Evolutionary conservation across 2,888 invertebrate genomes (phyloP), one percentile per base, ranked within the genome.

Genomic region (Griposia aprilina): DNA sequence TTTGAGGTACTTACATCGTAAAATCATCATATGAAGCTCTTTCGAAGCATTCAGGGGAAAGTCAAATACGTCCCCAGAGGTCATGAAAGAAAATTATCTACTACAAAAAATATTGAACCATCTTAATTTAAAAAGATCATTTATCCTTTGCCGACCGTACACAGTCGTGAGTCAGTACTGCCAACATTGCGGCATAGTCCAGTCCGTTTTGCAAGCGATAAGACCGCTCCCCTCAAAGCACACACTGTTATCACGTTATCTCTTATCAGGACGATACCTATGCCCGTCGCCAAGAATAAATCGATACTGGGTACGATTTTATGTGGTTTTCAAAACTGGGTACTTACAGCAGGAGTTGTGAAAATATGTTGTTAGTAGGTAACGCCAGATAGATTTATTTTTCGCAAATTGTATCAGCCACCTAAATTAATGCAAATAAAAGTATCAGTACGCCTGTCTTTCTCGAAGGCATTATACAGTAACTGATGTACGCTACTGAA

Each of bases 201-300:
- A 65, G 60, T 81, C 57, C 73, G 63, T 88, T 88, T 84, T 82
- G 84, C 87, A 81, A 86, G 78, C 77, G 88, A 88, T 89, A 88
- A 89, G 60, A 62, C 84, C 88, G 59, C 88, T 86, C 86, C 88
- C 83, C 67, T 86, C 77, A 74, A 79, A 84, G 76, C 70, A 87
- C 65, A 86, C 17, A 55, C n/a, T 62, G 78, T 73, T 86, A 83
- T 83, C 83, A 73, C 62, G 73, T 81, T 89, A 88, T 87, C 87
- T 78, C 67, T 85, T 89, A 89, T 89, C 89, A 69, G 67, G 15
- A 67, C 65, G 87, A 85, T 87, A 88, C 70, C 65, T 59, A 45
- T 60, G 66, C 30, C 55, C 48, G 77, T 72, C 84, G 63, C 48
- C 73, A 76, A 73, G 76, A 60, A 83, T 74, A 78, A 81, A 87